Conservation (phyloP, 2,888 invertebrate species). For the Mayetiola destructor region DNA sequence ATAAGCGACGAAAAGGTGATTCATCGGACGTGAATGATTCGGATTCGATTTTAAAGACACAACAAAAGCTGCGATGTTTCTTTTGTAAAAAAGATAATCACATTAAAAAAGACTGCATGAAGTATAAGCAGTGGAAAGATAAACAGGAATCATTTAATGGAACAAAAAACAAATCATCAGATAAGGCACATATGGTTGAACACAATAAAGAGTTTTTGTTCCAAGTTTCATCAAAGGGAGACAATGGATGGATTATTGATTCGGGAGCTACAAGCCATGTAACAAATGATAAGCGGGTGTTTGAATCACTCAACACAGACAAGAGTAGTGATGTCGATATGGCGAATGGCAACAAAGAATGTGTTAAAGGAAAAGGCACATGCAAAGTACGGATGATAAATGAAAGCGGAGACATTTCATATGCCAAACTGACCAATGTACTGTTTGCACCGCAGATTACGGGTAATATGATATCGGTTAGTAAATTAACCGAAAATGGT, state of each 20-base stretch:
- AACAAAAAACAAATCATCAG: not conserved
- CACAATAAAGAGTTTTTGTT: not conserved
- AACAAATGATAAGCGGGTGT: not conserved
- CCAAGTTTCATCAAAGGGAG: not conserved
- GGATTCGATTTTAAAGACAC: not conserved
- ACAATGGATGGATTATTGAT: not conserved
- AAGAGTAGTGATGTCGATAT: not conserved
- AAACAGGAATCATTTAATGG: not conserved
- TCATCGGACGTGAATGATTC: not conserved
- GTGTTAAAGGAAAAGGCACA: conserved; percentile 17
- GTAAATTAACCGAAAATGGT: conserved; percentile 13
- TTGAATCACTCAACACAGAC: not conserved
- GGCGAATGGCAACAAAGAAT: conserved; percentile 16
- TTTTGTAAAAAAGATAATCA: conserved; percentile 19
- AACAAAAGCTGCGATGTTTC: conserved; percentile 15
- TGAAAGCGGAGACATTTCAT: not conserved
- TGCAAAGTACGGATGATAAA: conserved; percentile 16
- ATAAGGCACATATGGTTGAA: not conserved
- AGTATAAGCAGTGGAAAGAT: conserved; percentile 15
- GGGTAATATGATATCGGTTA: conserved; percentile 18
- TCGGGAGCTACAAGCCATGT: not conserved
- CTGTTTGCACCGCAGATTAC: conserved; percentile 17
- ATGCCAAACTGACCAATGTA: conserved; percentile 16
- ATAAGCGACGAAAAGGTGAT: not conserved
- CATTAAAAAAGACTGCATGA: conserved; percentile 16